phyloP scores from a whole-genome alignment of 2,113 vertebrate species.

The Galemys pyrenaicus region DNA sequence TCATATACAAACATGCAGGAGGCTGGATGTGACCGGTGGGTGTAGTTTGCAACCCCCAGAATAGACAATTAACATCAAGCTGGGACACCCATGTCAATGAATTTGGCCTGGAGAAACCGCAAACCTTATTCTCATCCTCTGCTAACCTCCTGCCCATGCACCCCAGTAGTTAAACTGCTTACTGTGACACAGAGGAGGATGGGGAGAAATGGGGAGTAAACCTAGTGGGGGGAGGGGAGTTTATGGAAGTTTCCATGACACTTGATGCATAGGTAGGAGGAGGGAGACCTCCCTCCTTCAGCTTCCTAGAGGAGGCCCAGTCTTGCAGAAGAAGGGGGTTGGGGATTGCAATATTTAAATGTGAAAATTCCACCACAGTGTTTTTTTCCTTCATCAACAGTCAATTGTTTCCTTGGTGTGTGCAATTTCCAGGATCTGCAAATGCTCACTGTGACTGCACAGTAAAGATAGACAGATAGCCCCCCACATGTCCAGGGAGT shows the following conservation, averaged over 20 bases:
- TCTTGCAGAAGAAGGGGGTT: not conserved
- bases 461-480: not conserved
- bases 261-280: not conserved
- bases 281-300: not conserved
- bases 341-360: not conserved
- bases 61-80: not conserved
- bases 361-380: not conserved
- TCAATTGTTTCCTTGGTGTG: not conserved
- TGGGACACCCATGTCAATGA: not conserved
- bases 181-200: not conserved
- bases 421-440: too few relatives aligned
- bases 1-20: not conserved
- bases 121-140: not conserved
- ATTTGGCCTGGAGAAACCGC: not conserved
- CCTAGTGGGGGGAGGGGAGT: rapidly evolving
- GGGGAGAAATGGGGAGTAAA: not conserved
- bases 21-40: not conserved
- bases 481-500: not conserved
- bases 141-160: not conserved
- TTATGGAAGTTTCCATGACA: not conserved
- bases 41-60: not conserved
- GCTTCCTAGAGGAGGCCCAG: not conserved
- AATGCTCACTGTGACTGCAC: not conserved
- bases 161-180: not conserved
- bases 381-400: not conserved